phyloP scores from a whole-genome alignment of 2,888 invertebrate species.

The Muschampia plurimacula region DNA sequence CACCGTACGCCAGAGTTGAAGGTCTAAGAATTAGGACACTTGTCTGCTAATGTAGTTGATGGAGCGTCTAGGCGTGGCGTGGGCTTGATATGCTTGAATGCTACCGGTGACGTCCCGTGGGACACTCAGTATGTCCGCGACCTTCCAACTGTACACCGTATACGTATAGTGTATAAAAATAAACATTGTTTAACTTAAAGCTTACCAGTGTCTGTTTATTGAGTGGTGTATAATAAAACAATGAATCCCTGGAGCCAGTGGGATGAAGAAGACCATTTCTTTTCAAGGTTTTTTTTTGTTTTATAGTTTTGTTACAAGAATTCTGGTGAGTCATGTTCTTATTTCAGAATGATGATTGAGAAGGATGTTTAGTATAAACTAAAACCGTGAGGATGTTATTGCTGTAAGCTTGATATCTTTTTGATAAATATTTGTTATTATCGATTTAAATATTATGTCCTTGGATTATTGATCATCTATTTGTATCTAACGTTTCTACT shows the following conservation, averaged over 20 bases:
- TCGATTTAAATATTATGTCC: neutral
- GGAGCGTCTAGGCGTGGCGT: slow-evolving; percentile 11
- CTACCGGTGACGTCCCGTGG: slow-evolving; percentile 28
- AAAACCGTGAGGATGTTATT: neutral
- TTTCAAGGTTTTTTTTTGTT: slow-evolving; percentile 10
- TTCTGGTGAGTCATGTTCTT: neutral
- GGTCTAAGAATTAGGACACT: slow-evolving; percentile 33
- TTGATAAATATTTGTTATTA: neutral
- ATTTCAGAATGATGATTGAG: neutral
- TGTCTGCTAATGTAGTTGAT: slow-evolving; percentile 26
- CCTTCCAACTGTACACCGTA: slow-evolving; percentile 25
- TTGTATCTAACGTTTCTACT: neutral
- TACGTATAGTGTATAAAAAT: slow-evolving; percentile 7
- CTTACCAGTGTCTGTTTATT: neutral
- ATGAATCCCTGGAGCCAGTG: slow-evolving; percentile 20
- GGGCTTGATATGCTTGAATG: neutral
- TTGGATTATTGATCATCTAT: neutral
- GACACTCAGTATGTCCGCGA: slow-evolving; percentile 39
- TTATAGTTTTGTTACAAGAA: neutral
- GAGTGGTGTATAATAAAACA: too few species aligned
- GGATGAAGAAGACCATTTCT: neutral
- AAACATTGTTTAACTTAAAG: neutral
- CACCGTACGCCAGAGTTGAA: slow-evolving; percentile 29
- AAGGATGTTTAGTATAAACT: neutral
- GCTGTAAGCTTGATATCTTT: neutral